Conservation (phyloP, 2,797 vertebrate species). For the Todus mexicanus region DNA sequence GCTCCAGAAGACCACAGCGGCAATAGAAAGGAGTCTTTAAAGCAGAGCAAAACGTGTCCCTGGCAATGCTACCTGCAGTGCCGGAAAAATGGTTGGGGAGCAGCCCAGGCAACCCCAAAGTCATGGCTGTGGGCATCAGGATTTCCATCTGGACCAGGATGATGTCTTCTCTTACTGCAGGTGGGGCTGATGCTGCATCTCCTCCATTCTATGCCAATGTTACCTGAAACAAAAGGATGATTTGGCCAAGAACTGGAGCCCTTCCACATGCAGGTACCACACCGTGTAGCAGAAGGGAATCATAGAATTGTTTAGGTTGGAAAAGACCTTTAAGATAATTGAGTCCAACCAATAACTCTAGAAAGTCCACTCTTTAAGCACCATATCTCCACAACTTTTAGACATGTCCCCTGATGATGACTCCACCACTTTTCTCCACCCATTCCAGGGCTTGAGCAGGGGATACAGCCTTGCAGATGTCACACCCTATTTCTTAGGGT, state of each 20-base stretch:
- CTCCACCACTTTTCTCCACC: no score
- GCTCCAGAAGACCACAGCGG: background rate
- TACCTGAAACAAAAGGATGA: background rate
- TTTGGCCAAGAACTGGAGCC: background rate
- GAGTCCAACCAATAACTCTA: no score
- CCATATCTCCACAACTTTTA: no score
- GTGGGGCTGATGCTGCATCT: background rate
- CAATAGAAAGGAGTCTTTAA: background rate
- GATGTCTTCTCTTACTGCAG: background rate
- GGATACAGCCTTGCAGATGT: background rate
- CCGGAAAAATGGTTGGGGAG: background rate
- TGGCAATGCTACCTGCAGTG: background rate
- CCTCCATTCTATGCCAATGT: background rate
- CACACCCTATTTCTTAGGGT: background rate
- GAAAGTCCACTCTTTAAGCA: no score
- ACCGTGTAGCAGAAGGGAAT: background rate
- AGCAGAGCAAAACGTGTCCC: accelerated
- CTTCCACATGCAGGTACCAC: accelerated
- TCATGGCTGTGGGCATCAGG: accelerated
- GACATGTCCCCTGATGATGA: no score
- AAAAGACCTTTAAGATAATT: no score
- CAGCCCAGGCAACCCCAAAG: background rate
- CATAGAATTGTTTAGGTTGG: no score
- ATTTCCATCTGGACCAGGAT: background rate
- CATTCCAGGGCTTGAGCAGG: no score